A percentile compares a stretch with the other conserved stretches of the same genome.
These are phyloP conservation scores for Picathartes gymnocephalus DNA, from an alignment of 2,113 vertebrate species.

Conservation along the genomic window DNA sequence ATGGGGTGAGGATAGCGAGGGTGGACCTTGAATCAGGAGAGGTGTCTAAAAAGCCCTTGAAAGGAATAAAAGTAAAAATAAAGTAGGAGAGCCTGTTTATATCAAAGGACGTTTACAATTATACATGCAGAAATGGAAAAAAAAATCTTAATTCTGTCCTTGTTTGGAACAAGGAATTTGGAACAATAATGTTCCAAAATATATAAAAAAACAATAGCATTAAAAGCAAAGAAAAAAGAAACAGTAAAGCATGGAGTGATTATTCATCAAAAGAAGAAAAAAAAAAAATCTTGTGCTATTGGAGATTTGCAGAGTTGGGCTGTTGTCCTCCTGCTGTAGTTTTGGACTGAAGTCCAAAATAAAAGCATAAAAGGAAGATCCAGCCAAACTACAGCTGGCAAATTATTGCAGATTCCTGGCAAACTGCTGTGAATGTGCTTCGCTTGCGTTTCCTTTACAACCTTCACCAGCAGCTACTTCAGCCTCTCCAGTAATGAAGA, in stretches of 20 bases:
- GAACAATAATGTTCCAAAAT: background rate
- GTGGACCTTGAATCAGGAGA: background rate
- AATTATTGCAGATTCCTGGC: background rate
- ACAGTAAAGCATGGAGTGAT: background rate
- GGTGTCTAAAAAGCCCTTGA: background rate
- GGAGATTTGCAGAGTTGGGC: background rate
- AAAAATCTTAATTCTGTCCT: background rate
- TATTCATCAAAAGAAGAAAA: background rate
- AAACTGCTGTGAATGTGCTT: constrained; percentile 17
- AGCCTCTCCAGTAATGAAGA: constrained; percentile 28
- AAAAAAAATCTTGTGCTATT: background rate
- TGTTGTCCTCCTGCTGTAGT: background rate
- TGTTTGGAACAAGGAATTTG: no score
- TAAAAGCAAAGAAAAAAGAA: background rate
- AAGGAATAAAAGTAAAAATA: background rate
- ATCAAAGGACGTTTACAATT: background rate
- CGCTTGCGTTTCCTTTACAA: background rate
- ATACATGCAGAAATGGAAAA: background rate
- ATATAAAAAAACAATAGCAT: background rate
- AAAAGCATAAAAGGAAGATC: background rate
- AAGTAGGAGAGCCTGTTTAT: background rate
- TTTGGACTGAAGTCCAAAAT: constrained; percentile 27
- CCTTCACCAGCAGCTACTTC: background rate
- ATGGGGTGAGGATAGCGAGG: rapidly evolving
- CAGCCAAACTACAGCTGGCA: constrained; percentile 35